Evolutionary conservation across 2,888 invertebrate species (phyloP).

Genomic region (Drosophila parthenogenetica): DNA sequence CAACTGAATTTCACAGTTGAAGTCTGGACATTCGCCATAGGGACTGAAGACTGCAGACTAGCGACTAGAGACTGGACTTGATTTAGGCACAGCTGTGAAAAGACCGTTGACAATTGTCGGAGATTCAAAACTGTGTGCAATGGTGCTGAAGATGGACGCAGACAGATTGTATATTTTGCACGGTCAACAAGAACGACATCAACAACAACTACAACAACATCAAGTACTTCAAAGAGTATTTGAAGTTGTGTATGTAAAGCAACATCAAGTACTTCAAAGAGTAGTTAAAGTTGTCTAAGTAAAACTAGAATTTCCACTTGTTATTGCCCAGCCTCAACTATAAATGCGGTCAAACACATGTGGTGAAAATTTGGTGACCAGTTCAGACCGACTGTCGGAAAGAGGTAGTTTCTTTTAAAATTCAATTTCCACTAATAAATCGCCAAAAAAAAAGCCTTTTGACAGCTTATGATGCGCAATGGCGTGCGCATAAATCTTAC

Average conservation of each 20-base stretch:
- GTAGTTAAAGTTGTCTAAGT: slow-evolving; percentile 15
- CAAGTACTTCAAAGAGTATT: slow-evolving; percentile 28
- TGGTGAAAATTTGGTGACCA: slow-evolving; percentile 15
- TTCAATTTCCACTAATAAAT: slow-evolving; percentile 84
- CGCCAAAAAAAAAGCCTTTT: slow-evolving; percentile 83
- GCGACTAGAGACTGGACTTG: slow-evolving; percentile 2
- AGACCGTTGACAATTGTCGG: slow-evolving; percentile 50
- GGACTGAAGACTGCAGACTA: slow-evolving; percentile 2
- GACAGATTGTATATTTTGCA: slow-evolving; percentile 75
- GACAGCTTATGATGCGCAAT: slow-evolving; percentile 82
- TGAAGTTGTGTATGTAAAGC: slow-evolving; percentile 9
- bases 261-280: slow-evolving; percentile 27
- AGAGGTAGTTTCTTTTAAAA: slow-evolving; percentile 78
- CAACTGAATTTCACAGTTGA: slow-evolving; percentile 22
- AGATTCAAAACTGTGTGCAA: slow-evolving; percentile 34
- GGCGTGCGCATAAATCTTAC: slow-evolving; percentile 77
- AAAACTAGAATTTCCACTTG: slow-evolving; percentile 52
- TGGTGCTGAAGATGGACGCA: slow-evolving; percentile 63
- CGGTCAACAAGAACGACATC: slow-evolving; percentile 50
- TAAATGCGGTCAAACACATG: slow-evolving; percentile 14
- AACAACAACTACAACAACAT: slow-evolving; percentile 29
- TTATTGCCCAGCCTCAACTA: slow-evolving; percentile 51
- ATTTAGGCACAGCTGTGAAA: slow-evolving; percentile 41
- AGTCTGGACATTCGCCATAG: slow-evolving; percentile 50
- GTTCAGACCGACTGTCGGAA: slow-evolving; percentile 11